These are phyloP conservation scores for Chloropsis hardwickii DNA, from an alignment of 2,113 vertebrate genomes.

Conservation along the genomic window DNA sequence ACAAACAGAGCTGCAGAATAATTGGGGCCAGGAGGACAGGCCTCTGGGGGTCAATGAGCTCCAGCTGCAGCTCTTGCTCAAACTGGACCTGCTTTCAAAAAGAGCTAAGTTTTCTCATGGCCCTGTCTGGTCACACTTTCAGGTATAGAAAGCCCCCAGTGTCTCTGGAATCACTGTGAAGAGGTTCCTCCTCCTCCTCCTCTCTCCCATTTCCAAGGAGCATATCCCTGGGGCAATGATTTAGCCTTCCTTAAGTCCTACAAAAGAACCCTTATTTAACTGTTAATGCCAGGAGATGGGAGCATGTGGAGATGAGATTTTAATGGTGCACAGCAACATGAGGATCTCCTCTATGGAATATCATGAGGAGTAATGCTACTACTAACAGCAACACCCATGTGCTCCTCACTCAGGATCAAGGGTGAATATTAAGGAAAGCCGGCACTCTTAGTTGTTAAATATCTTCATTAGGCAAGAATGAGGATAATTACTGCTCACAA, in stretches of 20 bases:
- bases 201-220: accelerated
- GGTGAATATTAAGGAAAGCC: not conserved
- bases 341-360: not conserved
- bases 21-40: not conserved
- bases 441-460: not conserved
- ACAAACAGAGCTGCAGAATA: not conserved
- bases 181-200: not conserved
- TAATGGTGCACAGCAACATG: not conserved
- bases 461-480: not conserved
- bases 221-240: not conserved
- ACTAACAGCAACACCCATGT: not conserved
- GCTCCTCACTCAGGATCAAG: not conserved
- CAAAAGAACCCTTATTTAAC: not conserved
- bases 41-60: not conserved
- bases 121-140: not conserved
- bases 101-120: accelerated
- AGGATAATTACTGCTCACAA: not conserved
- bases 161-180: not conserved
- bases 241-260: not conserved
- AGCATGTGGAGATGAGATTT: not conserved
- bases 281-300: not conserved
- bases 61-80: not conserved
- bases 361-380: accelerated
- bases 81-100: not conserved
- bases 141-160: not conserved